Base-by-base conservation (phyloP, 2,113 vertebrate species). In the Ellobius talpinus region DNA sequence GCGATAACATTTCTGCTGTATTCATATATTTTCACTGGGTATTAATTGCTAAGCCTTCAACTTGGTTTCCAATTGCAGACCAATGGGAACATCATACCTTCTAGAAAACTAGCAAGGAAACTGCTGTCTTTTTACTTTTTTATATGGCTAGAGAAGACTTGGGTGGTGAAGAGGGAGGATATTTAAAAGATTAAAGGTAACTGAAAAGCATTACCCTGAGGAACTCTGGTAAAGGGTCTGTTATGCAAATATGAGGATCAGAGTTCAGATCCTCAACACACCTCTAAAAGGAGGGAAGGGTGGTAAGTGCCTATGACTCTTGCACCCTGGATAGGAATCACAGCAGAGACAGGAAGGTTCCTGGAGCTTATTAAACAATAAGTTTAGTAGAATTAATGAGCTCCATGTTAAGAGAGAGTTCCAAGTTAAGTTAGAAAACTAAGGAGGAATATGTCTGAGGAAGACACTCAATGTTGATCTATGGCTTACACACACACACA, bases 41-140 rank as follows among this genome's bases (percentile, higher is more conserved):
- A 92, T 97, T 97, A 94, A 97, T 93, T 95, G 82, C 92, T 61
- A 96, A 93, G 58, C 63, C 95, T 97, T 94, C 87, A 92, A 74
- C 52, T 96, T 97, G 63, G 78, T 90, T 97, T 94, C 91, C 73
- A 90, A 86, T 95, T 89, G 91, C 9, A 33, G 31, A 52, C 87
- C 85, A 96, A 61, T 65, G 61, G 77, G 63, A 97, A 91, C 39
- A 85, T 88, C 23, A 73, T 9, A 36, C 91, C 24, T 68, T 74
- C 50, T n/a, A 73, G 90, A 94, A 87, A 96, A 9, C 58, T 63
- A 77, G 21, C 36, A 95, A 84, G 76, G 36, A 58, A 82, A 94
- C 45, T 29, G 13, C 1, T 86, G 24, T 91, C 89, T 87, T 94
- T 39, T 11, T 81, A 52, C 21, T 50, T 68, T 77, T 92, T 14